Evolutionary conservation across 1,140 invertebrate genomes (phyloP), one percentile per base, ranked within the genome.

Genomic region (Trichonephila inaurata): DNA sequence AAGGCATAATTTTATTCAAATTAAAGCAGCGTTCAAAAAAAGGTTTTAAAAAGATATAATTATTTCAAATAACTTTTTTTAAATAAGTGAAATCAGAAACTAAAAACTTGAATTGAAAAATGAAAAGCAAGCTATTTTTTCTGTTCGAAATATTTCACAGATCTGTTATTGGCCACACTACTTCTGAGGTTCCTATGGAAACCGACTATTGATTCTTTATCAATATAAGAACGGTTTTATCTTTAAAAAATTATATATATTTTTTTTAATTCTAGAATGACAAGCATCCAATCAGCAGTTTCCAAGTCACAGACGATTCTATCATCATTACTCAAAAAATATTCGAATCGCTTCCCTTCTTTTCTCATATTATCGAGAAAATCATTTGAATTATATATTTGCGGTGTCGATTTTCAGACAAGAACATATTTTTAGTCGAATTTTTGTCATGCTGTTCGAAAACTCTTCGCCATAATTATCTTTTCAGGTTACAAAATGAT

Each of bases 171-270:
- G 88, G n/a, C n/a, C n/a, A 77, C 66, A 72, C 21, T 21, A 66
- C 24, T 28, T 7, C 16, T 28, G 18, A 44, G 69, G 88, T 89
- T 51, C 72, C 88, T 66, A 89, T 89, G 66, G 69, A 19, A 58
- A 89, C 88, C 64, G 33, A 89, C 69, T 89, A 89, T 89, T 89
- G 66, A 89, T 89, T 44, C 72, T 89, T 89, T 66, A 72, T 58
- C 66, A 66, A 77, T 28, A 89, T 89, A 89, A 89, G 10, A 64
- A 72, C 33, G 88, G 77, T 89, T 89, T 89, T 51, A 72, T 89
- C 44, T 77, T 72, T 24, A 12, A 18, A 16, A 24, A 64, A 64
- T 88, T 64, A 12, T 14, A 21, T n/a, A n/a, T n/a, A n/a, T n/a
- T n/a, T 40, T 40, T 40, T 40, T 40, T 40, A 40, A 2, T 40